Evolutionary conservation across 2,888 invertebrate species (phyloP).

Genomic region (Mongoloraphidia duomilia): DNA sequence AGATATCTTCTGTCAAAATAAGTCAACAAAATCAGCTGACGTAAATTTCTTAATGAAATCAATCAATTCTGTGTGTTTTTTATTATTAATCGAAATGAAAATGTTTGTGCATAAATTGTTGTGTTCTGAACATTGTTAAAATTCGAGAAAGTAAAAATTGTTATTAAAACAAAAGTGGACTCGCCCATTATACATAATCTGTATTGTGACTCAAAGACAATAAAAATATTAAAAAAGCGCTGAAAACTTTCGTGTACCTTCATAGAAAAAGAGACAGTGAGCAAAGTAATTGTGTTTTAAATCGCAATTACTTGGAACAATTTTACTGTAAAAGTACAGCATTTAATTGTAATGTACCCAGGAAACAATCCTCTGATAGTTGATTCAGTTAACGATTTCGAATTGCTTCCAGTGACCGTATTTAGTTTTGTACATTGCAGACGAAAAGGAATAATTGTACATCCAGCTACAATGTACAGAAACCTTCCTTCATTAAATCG

Average conservation of each 20-base stretch:
- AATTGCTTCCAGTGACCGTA: conserved; percentile 39
- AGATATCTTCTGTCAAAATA: too few relatives aligned
- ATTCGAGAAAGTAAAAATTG: background rate
- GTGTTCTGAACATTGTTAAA: conserved; percentile 2
- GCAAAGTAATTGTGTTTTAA: too few relatives aligned
- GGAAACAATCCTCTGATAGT: conserved; percentile 1
- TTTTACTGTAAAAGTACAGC: too few relatives aligned
- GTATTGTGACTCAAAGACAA: background rate
- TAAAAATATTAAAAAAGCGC: background rate
- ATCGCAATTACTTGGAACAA: too few relatives aligned
- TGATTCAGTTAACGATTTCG: background rate
- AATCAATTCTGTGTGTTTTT: too few relatives aligned
- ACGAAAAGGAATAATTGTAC: conserved; percentile 81
- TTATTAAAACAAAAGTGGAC: conserved; percentile 23
- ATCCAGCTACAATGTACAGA: conserved; percentile 78
- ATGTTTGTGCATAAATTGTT: conserved; percentile 1
- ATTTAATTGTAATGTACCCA: conserved; percentile 5
- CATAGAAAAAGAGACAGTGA: too few relatives aligned
- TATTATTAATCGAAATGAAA: background rate
- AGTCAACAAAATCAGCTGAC: too few relatives aligned
- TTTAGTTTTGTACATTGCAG: conserved; percentile 58
- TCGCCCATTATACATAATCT: conserved; percentile 25
- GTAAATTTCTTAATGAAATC: too few relatives aligned
- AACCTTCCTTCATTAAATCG: conserved; percentile 37
- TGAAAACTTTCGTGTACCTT: too few relatives aligned